phyloP scores from a whole-genome alignment of 2,888 invertebrate species.

The Tetramorium bicarinatum region DNA sequence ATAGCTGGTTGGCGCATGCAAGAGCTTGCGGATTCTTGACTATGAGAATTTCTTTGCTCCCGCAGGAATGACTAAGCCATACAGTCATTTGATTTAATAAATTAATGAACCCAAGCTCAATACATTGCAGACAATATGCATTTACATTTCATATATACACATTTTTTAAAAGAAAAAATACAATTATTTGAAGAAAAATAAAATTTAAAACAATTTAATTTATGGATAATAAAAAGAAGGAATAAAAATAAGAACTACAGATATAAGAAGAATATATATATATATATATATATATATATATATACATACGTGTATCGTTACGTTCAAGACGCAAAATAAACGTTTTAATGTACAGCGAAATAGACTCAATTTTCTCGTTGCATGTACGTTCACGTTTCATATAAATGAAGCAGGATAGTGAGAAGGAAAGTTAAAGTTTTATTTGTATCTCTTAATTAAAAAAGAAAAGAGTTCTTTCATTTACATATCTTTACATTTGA shows the following conservation, averaged over 20 bases:
- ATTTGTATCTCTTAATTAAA: neutral
- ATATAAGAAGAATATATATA: neutral
- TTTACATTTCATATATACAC: neutral
- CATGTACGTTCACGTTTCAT: slow-evolving; percentile 15
- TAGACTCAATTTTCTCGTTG: slow-evolving; percentile 22
- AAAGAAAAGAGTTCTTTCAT: too few species aligned
- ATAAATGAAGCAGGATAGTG: neutral
- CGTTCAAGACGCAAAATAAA: slow-evolving; percentile 46
- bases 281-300: neutral
- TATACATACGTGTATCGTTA: neutral
- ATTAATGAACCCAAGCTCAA: neutral
- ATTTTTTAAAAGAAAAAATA: neutral
- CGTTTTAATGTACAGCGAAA: slow-evolving; percentile 45
- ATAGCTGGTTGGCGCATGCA: neutral
- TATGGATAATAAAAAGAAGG: neutral
- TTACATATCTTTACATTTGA: neutral
- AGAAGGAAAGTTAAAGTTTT: neutral
- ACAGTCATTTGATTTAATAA: neutral
- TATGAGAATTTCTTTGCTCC: neutral
- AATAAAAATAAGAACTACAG: neutral
- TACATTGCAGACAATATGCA: neutral
- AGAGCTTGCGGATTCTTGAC: slow-evolving; percentile 16
- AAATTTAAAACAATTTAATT: neutral
- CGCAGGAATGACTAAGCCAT: neutral
- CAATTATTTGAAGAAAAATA: neutral